Percentiles rank a stretch among this genome's conserved stretches.
Evolutionary conservation across 2,888 invertebrate species (phyloP).

Genomic region (Ophion ellenae): DNA sequence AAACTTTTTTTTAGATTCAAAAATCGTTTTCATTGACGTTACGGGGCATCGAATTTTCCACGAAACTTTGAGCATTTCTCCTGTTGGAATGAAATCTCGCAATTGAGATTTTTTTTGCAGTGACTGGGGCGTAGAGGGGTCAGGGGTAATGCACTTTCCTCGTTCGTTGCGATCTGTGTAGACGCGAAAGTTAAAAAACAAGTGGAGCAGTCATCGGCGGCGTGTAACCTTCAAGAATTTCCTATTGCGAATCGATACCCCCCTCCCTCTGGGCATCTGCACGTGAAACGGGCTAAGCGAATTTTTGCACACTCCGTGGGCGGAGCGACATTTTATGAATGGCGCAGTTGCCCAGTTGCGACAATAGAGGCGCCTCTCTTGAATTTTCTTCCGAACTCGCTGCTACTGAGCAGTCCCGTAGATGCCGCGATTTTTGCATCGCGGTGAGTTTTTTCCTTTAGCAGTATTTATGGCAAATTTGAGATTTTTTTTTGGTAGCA

Average conservation of each 20-base stretch:
- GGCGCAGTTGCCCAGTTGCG: constrained; percentile 74
- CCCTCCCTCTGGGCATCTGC: not conserved
- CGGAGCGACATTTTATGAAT: constrained; percentile 76
- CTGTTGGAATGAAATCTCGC: too few relatives aligned
- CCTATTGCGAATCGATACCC: constrained; percentile 55
- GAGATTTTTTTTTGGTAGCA: not conserved
- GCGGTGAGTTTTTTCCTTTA: not conserved
- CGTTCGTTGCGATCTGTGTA: not conserved
- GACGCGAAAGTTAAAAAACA: not conserved
- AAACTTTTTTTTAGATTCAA: too few relatives aligned
- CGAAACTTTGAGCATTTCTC: too few relatives aligned
- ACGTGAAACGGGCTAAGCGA: constrained; percentile 10
- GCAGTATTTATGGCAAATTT: not conserved
- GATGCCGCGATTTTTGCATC: not conserved
- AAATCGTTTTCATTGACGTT: too few relatives aligned
- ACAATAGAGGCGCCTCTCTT: constrained; percentile 55
- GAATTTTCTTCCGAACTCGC: constrained; percentile 26
- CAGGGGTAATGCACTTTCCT: constrained; percentile 20
- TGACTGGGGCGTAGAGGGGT: not conserved
- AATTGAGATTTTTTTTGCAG: not conserved
- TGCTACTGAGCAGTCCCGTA: not conserved
- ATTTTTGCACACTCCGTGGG: constrained; percentile 41
- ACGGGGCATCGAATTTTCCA: too few relatives aligned
- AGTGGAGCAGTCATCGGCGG: constrained; percentile 8
- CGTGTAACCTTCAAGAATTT: constrained; percentile 54